Evolutionary conservation across 2,797 vertebrate genomes (phyloP).

Genomic region (Psittacula echo): DNA sequence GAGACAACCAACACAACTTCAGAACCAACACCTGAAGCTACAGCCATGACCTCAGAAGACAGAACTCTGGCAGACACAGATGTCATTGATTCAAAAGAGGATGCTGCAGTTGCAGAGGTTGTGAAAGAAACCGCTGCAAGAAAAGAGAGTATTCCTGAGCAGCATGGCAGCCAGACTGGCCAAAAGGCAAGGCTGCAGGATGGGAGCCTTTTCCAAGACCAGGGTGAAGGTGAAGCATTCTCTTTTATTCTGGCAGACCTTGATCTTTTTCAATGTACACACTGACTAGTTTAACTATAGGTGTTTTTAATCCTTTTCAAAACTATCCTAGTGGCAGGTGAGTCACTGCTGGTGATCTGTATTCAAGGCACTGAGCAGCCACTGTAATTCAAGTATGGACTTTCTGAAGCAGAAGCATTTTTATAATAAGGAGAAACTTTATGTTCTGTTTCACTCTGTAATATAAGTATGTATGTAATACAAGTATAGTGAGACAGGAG

Average conservation of each 20-base stretch:
- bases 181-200: not conserved
- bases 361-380: slow-evolving; percentile 31
- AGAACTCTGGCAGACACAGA: not conserved
- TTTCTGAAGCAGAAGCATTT: slow-evolving; percentile 30
- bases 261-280: not conserved
- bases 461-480: not conserved
- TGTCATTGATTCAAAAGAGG: not conserved
- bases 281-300: not conserved
- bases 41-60: not conserved
- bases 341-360: slow-evolving; percentile 20
- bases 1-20: not conserved
- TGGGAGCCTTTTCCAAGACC: not conserved
- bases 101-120: not conserved
- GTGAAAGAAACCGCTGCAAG: not conserved
- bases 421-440: slow-evolving; percentile 32
- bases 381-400: slow-evolving; percentile 30
- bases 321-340: not conserved
- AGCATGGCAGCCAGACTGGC: not conserved
- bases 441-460: slow-evolving; percentile 45
- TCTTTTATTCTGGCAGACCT: not conserved
- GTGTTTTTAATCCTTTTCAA: slow-evolving; percentile 13
- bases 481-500: slow-evolving; percentile 5
- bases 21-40: not conserved
- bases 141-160: not conserved
- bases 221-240: not conserved